A percentile compares a stretch with the other conserved stretches of the same genome.
Conservation (phyloP, 2,888 invertebrate species). For the Rosalia funebris region DNA sequence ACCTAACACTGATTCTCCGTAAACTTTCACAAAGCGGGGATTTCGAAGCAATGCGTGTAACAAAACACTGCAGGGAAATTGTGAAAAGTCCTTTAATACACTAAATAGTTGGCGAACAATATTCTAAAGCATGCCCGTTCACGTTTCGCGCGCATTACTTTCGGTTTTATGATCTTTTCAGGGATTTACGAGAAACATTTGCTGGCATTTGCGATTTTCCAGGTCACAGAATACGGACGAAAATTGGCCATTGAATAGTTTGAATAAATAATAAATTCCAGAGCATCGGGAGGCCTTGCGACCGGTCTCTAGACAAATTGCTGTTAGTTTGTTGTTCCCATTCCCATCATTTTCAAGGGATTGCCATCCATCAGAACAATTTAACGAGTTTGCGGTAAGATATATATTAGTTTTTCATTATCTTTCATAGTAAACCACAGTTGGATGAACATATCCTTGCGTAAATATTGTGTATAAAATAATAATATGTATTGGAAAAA, state of each 20-base stretch:
- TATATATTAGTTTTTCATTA: too few relatives aligned
- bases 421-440: too few relatives aligned
- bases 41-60: background rate
- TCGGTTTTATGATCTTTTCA: constrained; percentile 11
- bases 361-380: too few relatives aligned
- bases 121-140: constrained; percentile 8
- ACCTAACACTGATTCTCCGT: too few relatives aligned
- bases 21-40: constrained; percentile 12
- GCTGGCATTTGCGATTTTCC: constrained; percentile 13
- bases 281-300: too few relatives aligned
- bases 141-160: constrained; percentile 4
- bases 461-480: too few relatives aligned
- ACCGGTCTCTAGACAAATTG: too few relatives aligned
- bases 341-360: too few relatives aligned
- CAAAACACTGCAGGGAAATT: background rate
- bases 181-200: background rate
- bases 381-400: too few relatives aligned
- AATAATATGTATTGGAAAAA: too few relatives aligned
- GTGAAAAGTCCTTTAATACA: constrained; percentile 5
- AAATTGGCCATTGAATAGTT: background rate
- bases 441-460: too few relatives aligned
- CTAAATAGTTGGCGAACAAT: constrained; percentile 14
- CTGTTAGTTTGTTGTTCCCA: too few relatives aligned
- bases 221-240: background rate
- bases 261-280: background rate